phyloP scores from a whole-genome alignment of 2,113 vertebrate species.

The Brevimyrus niger region DNA sequence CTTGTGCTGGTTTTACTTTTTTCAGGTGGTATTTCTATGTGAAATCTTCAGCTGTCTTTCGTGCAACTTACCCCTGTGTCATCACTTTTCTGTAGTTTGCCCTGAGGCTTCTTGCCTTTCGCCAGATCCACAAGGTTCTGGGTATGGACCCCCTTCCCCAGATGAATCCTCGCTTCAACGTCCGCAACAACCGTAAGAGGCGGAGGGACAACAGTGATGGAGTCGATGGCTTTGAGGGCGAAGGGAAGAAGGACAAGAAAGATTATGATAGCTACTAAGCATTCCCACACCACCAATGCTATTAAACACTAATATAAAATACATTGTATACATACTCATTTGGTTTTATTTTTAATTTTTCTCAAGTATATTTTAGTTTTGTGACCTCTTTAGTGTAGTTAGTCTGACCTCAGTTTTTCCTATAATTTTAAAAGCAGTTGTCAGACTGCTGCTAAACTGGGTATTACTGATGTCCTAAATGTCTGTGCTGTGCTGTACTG shows the following conservation, averaged over 20 bases:
- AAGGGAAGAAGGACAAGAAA: slow-evolving; percentile 98
- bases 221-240: slow-evolving; percentile 89
- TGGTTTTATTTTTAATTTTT: neutral
- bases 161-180: slow-evolving; percentile 87
- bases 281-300: neutral
- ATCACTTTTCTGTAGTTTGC: slow-evolving; percentile 64
- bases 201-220: slow-evolving; percentile 90
- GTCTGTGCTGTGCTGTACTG: slow-evolving; percentile 21
- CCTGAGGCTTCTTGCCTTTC: slow-evolving; percentile 83
- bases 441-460: slow-evolving; percentile 26
- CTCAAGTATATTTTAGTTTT: slow-evolving; percentile 8
- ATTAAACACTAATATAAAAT: neutral
- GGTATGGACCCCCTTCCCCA: slow-evolving; percentile 85
- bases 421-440: neutral
- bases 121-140: slow-evolving; percentile 87
- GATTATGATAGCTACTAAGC: slow-evolving; percentile 86
- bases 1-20: neutral
- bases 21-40: neutral
- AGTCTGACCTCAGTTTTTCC: slow-evolving; percentile 19
- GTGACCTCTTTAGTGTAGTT: slow-evolving; percentile 17
- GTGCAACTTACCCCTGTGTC: neutral
- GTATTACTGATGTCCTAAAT: slow-evolving; percentile 24
- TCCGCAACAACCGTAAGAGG: slow-evolving; percentile 89
- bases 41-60: neutral
- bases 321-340: slow-evolving; percentile 3